These are phyloP conservation scores for Cryptosula pallasiana DNA, from an alignment of 2,888 invertebrate genomes.

Conservation along the genomic window DNA sequence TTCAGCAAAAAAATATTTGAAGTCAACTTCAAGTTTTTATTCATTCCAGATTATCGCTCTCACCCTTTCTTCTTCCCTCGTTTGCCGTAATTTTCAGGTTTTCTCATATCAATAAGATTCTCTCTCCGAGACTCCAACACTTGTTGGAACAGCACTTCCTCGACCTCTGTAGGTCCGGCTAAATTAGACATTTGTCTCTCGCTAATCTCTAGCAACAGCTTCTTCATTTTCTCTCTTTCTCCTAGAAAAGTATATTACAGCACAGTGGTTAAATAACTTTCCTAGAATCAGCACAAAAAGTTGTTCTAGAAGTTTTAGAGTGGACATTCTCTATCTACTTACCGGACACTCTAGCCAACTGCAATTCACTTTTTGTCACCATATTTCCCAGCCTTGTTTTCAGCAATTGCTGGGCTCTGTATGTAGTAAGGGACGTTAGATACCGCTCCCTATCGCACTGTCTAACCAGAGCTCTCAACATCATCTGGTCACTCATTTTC, in stretches of 20 bases:
- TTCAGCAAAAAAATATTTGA: no score
- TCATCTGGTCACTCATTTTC: conserved; percentile 9
- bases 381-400: conserved; percentile 4
- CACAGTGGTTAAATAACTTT: no score
- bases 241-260: no score
- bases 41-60: no score
- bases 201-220: not conserved
- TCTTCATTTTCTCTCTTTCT: not conserved
- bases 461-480: not conserved
- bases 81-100: conserved; percentile 18
- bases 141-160: conserved; percentile 5
- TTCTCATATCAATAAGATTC: conserved; percentile 13
- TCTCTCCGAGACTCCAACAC: conserved; percentile 7
- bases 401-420: conserved; percentile 9
- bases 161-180: not conserved
- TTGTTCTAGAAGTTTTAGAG: no score
- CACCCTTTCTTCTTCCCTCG: not conserved
- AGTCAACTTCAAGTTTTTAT: no score
- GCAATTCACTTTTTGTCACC: not conserved
- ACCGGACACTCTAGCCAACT: not conserved
- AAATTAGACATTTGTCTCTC: not conserved
- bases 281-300: no score
- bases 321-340: no score
- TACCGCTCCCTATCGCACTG: conserved; percentile 18
- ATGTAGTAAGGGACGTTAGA: not conserved